Evolutionary conservation across 1,140 invertebrate species (phyloP).

Genomic region (Zeugodacus cucurbitae): DNA sequence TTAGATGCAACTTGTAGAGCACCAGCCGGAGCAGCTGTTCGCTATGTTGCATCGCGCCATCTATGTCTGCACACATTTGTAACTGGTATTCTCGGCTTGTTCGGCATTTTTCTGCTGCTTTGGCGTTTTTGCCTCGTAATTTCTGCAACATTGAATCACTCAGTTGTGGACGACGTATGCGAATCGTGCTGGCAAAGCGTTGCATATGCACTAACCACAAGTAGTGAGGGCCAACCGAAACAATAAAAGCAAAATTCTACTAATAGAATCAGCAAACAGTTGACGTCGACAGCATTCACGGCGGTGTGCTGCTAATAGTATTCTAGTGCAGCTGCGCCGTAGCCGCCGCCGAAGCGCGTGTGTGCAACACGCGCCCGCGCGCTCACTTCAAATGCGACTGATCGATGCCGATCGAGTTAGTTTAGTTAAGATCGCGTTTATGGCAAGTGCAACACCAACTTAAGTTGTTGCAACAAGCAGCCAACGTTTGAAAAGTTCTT

Average conservation of each 20-base stretch:
- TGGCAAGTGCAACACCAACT: constrained; percentile 53
- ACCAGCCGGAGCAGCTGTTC: not conserved
- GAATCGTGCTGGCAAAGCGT: not conserved
- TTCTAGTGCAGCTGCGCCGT: not conserved
- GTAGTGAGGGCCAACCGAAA: not conserved
- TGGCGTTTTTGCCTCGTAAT: not conserved
- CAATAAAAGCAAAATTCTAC: not conserved
- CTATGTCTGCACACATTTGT: not conserved
- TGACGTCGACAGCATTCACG: not conserved
- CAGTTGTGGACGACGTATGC: constrained; percentile 10
- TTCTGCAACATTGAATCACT: constrained; percentile 27
- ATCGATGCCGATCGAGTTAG: constrained; percentile 62
- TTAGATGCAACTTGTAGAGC: not conserved
- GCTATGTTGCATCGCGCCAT: not conserved
- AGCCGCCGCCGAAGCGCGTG: not conserved
- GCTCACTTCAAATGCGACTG: constrained; percentile 57
- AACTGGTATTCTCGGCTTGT: not conserved
- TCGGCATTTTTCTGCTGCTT: not conserved
- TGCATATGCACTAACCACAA: not conserved
- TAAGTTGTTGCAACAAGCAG: not conserved
- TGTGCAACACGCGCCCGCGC: not conserved
- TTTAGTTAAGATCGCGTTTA: constrained; percentile 64
- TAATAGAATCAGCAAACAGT: constrained; percentile 16
- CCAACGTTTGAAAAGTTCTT: not conserved
- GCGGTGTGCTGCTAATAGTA: not conserved